phyloP scores from a whole-genome alignment of 2,888 invertebrate genomes.

The Choreutis nemorana region DNA sequence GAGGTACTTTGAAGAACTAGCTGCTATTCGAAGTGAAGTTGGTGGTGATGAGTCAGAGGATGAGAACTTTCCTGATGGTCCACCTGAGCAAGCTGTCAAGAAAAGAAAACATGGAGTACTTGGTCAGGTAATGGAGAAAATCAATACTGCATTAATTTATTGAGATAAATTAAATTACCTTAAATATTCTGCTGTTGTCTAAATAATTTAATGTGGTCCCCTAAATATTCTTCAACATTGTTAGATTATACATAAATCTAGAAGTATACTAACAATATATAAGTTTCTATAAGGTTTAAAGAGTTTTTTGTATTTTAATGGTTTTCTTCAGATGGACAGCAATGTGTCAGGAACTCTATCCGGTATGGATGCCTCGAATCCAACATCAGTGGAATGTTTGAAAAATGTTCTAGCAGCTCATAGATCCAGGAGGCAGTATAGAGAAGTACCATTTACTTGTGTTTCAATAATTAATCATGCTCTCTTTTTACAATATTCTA shows the following conservation, averaged over 20 bases:
- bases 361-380: conserved; percentile 33
- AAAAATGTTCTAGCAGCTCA: conserved; percentile 75
- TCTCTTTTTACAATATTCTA: background rate
- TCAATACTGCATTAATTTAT: too few species aligned
- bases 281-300: too few species aligned
- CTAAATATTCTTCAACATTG: too few species aligned
- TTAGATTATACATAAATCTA: too few species aligned
- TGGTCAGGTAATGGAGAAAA: conserved; percentile 31
- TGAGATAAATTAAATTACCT: too few species aligned
- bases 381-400: conserved; percentile 69
- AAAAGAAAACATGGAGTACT: conserved; percentile 62
- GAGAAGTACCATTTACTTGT: conserved; percentile 69
- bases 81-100: conserved; percentile 66
- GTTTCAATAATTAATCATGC: background rate
- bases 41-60: conserved; percentile 80
- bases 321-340: conserved; percentile 34
- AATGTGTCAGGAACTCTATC: conserved; percentile 48
- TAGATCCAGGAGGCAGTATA: conserved; percentile 73
- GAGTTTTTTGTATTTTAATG: conserved; percentile 1
- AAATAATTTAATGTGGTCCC: too few species aligned
- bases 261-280: too few species aligned
- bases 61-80: conserved; percentile 79
- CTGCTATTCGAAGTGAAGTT: conserved; percentile 71
- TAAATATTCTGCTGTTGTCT: too few species aligned
- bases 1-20: conserved; percentile 72